Conservation (phyloP, 1,140 invertebrate species). For the Oryctes rhinoceros region DNA sequence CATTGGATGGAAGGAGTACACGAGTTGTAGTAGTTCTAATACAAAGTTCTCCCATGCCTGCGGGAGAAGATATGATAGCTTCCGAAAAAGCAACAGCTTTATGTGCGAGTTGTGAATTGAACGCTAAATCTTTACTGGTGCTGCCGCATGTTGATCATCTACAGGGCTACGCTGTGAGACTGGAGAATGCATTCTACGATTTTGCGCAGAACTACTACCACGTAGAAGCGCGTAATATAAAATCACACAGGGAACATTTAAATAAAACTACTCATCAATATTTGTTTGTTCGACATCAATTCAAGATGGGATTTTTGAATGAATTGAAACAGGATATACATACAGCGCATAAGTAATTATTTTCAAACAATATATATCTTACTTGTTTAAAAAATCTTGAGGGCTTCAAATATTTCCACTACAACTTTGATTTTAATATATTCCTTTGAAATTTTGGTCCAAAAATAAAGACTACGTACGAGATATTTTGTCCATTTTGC, state of each 20-base stretch:
- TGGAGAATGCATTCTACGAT: slow-evolving; percentile 94
- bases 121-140: slow-evolving; percentile 91
- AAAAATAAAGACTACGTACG: no score
- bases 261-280: slow-evolving; percentile 92
- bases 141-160: slow-evolving; percentile 88
- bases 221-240: slow-evolving; percentile 85
- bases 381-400: not conserved
- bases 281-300: slow-evolving; percentile 94
- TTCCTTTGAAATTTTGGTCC: no score
- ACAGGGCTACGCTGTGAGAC: slow-evolving; percentile 74
- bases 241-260: slow-evolving; percentile 88
- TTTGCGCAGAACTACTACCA: slow-evolving; percentile 93
- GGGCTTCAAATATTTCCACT: slow-evolving; percentile 35
- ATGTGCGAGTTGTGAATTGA: slow-evolving; percentile 90
- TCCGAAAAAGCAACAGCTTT: slow-evolving; percentile 88
- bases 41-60: slow-evolving; percentile 79
- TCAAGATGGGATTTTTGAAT: slow-evolving; percentile 96
- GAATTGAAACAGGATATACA: slow-evolving; percentile 91
- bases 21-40: slow-evolving; percentile 89
- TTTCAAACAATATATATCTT: not conserved
- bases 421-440: no score
- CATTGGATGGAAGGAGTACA: slow-evolving; percentile 82
- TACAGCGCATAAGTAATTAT: slow-evolving; percentile 84
- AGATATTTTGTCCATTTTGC: slow-evolving; percentile 50
- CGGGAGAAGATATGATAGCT: slow-evolving; percentile 85